Evolutionary conservation across 2,888 invertebrate genomes (phyloP), one percentile per base, ranked within the genome.

Genomic region (Gymnoscelis rufifasciata): DNA sequence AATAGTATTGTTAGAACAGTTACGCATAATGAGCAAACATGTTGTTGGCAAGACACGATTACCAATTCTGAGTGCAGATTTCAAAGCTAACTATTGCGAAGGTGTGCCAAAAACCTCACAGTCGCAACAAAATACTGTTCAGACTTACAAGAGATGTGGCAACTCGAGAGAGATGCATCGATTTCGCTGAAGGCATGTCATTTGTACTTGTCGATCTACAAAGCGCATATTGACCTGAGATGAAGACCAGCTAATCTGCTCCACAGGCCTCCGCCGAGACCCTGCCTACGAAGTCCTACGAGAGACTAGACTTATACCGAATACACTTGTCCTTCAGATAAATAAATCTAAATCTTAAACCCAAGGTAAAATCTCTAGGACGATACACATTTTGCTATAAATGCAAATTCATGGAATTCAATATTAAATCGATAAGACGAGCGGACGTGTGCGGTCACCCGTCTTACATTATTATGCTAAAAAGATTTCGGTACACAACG

Each of bases 371-470:
- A 84, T 84, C 83, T 87, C 83, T 86, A 87, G 82, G 79, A 86
- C 84, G 78, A 83, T 79, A 86, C 75, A 82, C 83, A 83, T 83
- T 83, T 86, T 82, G 79, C 78, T 83, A 84, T 84, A 87, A 87
- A 88, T 88, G 88, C 88, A 88, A 87, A 87, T 88, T 88, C 87
- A 87, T 84, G 87, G 87, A 88, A 88, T 88, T 87, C 86, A 87
- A 84, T 78, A 83, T 78, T 14, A 70, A 78, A 70, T 61, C 66
- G 66, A 72, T 83, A 86, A 84, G 83, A 72, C 79, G 65, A 51
- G 56, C 57, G 52, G 59, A 60, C 46, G 40, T 19, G n/a, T n/a
- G n/a, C 39, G 38, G n/a, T 35, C 26, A 30, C 42, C 52, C 56
- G 76, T 60, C 84, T 84, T 83, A 84, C 77, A 72, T 51, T 83